Evolutionary conservation across 2,888 invertebrate genomes (phyloP).

Genomic region (Junonia oenone): DNA sequence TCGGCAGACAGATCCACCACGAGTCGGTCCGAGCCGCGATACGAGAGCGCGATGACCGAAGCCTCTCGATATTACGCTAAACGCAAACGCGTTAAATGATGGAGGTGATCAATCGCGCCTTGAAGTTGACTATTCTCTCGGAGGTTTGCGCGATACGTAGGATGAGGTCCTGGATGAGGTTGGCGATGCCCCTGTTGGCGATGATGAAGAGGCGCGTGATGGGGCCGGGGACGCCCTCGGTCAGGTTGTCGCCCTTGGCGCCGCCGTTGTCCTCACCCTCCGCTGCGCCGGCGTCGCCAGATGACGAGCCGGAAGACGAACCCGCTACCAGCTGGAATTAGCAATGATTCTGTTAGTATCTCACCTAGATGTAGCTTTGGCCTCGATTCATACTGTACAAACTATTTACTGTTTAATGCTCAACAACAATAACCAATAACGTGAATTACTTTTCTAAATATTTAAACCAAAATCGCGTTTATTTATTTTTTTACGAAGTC

Average conservation of each 20-base stretch:
- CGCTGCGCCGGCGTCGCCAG: slow-evolving; percentile 67
- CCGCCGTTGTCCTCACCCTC: slow-evolving; percentile 76
- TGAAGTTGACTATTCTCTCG: slow-evolving; percentile 95
- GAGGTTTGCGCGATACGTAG: slow-evolving; percentile 93
- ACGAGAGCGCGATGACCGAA: slow-evolving; percentile 25
- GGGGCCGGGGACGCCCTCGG: slow-evolving; percentile 92
- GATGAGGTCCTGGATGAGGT: slow-evolving; percentile 92
- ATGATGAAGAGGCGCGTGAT: slow-evolving; percentile 92
- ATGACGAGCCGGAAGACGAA: slow-evolving; percentile 78
- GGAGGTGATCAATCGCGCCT: slow-evolving; percentile 93
- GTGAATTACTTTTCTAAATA: too few relatives aligned
- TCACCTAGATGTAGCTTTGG: neutral
- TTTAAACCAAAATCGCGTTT: too few relatives aligned
- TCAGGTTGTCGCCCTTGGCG: slow-evolving; percentile 83
- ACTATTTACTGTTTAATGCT: neutral
- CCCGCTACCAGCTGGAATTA: slow-evolving; percentile 88
- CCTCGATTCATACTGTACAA: neutral
- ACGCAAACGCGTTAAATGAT: slow-evolving; percentile 84
- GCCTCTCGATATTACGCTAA: slow-evolving; percentile 49
- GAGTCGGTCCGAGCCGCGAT: slow-evolving; percentile 17
- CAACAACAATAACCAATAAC: too few relatives aligned
- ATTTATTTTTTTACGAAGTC: too few relatives aligned
- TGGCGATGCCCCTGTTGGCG: slow-evolving; percentile 92
- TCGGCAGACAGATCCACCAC: neutral
- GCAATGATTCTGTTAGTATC: neutral